Percentiles rank a stretch among this genome's conserved stretches.
Evolutionary conservation across 2,113 vertebrate species (phyloP).

Genomic region (Platanista minor): DNA sequence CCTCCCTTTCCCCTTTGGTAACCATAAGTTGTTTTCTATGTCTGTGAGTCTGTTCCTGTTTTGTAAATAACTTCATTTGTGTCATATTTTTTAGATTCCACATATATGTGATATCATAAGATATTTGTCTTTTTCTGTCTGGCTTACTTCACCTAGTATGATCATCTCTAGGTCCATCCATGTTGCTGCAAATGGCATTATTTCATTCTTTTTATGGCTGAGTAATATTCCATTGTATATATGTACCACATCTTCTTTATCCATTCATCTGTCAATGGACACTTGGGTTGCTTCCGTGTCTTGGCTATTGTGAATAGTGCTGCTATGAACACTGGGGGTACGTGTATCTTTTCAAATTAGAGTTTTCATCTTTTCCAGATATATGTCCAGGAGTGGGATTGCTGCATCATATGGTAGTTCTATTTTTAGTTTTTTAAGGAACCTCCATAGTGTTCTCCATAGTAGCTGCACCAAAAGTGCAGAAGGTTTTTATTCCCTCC

Average conservation of each 20-base stretch:
- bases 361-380: not conserved
- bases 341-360: not conserved
- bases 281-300: not conserved
- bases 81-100: not conserved
- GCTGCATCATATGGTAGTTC: not conserved
- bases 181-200: not conserved
- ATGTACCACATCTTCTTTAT: not conserved
- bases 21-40: not conserved
- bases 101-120: not conserved
- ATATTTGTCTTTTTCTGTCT: not conserved
- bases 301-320: not conserved
- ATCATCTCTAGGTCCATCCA: not conserved
- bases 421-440: not conserved
- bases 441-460: not conserved
- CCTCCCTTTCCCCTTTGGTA: not conserved
- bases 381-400: not conserved
- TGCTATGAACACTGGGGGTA: not conserved
- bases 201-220: not conserved
- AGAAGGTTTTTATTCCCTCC: not conserved
- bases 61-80: not conserved
- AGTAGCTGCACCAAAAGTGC: not conserved
- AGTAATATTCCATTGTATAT: not conserved
- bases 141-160: not conserved
- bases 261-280: not conserved
- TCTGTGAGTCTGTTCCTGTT: not conserved